Evolutionary conservation across 2,113 vertebrate genomes (phyloP), one percentile per base, ranked within the genome.

Genomic region (Cynoglossus semilaevis): DNA sequence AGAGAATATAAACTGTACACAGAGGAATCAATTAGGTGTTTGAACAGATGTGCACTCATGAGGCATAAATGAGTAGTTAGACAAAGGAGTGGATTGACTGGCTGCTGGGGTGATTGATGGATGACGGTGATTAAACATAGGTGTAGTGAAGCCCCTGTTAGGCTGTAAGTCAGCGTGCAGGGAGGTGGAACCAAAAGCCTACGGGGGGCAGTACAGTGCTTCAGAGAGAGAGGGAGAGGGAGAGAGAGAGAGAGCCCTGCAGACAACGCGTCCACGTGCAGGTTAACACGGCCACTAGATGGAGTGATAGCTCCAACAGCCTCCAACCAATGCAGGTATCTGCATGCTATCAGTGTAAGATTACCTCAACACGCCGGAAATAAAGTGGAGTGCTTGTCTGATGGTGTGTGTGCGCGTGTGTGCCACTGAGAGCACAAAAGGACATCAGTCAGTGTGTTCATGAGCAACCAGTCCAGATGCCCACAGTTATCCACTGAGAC

Each of bases 401-500:
- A 17, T 13, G 15, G 5, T 49, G 48, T 34, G 48, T 50, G 15
- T 29, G 15, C 15, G 14, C 13, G 22, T 29, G 46, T 48, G 48
- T 35, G 48, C 12, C n/a, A 13, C 43, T 22, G 29, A 17, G 48
- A 44, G 49, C 43, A 51, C 42, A 19, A 70, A 68, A 64, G 72
- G 70, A 68, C 81, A 80, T 51, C 46, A 57, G 49, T 71, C 52
- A 55, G 68, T 67, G 60, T 47, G 9, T 61, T 72, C 78, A 71
- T 60, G 70, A 72, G 67, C 74, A 72, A 68, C 76, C 58, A 76
- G 73, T 63, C 82, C 79, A 83, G 74, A 81, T 80, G 81, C 64
- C 54, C 37, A 6, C 15, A 49, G 58, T 60, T 57, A 64, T 85
- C 79, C 74, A 67, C 12, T 19, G 86, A 81, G 86, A 79, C 65